Evolutionary conservation across 2,113 vertebrate genomes (phyloP).

Genomic region (Boleophthalmus pectinirostris): DNA sequence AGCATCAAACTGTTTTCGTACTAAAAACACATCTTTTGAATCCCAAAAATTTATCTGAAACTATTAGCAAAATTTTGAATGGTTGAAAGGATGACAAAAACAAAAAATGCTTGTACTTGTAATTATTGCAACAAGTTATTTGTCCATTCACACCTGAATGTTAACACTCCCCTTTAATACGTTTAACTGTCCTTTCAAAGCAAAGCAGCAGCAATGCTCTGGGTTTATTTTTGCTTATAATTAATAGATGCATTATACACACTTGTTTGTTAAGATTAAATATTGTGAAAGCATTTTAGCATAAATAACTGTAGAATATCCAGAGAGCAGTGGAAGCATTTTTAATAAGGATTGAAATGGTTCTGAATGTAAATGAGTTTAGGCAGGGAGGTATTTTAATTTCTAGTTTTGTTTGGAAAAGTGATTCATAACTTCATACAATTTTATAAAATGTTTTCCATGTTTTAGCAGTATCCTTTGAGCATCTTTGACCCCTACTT

Average conservation of each 20-base stretch:
- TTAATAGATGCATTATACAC: constrained; percentile 21
- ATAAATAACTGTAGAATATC: neutral
- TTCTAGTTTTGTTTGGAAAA: neutral
- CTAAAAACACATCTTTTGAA: too few relatives aligned
- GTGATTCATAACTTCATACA: too few relatives aligned
- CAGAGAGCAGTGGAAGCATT: neutral
- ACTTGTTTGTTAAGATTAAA: constrained; percentile 20
- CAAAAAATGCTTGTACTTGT: neutral
- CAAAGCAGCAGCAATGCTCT: neutral
- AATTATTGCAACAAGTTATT: constrained; percentile 1
- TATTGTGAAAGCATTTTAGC: constrained; percentile 21
- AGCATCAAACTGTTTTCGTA: too few relatives aligned
- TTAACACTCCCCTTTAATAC: constrained; percentile 5
- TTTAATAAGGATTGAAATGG: neutral
- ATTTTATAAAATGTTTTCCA: too few relatives aligned
- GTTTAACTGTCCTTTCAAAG: constrained; percentile 31
- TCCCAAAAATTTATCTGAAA: neutral
- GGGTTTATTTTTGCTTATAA: constrained; percentile 38
- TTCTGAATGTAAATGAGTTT: neutral
- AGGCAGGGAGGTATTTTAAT: neutral
- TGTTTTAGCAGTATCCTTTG: too few relatives aligned
- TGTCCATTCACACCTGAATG: neutral
- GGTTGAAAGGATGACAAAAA: neutral
- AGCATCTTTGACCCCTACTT: too few relatives aligned
- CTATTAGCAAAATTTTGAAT: neutral